Evolutionary conservation across 1,140 invertebrate genomes (phyloP), one percentile per base, ranked within the genome.

Genomic region (Calliopsis andreniformis): DNA sequence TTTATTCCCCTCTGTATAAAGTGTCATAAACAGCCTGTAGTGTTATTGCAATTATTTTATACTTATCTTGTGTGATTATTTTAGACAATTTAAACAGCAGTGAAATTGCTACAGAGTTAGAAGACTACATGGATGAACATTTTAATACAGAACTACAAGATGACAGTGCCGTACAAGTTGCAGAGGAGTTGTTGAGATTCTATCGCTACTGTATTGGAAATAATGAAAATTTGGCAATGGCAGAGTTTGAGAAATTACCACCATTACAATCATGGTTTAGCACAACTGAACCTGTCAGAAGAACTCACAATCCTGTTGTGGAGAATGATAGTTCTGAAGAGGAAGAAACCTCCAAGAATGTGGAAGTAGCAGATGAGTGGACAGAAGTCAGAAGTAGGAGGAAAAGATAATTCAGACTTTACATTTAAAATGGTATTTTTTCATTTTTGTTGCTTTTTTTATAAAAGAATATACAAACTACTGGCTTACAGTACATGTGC

Each of bases 81-180:
- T 69, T 47, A 91, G 90, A 89, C 16, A 62, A 78, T 39, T 39
- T 89, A 10, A 70, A 75, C 25, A 70, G 28, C 7, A 63, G 77
- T 7, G 86, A 91, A 28, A 32, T 91, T 43, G 86, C 87, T 2
- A 61, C 4, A 14, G 86, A 86, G 45, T 53, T 91, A 7, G 89
- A 91, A 55, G 81, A 87, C 53, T 90, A 88, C 18, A 88, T 91
- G 76, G 88, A 86, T 20, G 63, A 75, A 0, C 56, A 84, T 51
- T 90, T 90, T 39, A 84, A 86, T 8, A 89, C 88, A 8, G 84
- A 87, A 75, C 56, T 91, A 30, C 53, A 90, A 56, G 90, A 91
- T 62, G 66, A 80, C 3, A 91, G 90, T 82, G 70, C 84, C 23
- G 53, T 45, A 0, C 76, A 90, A 84, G 82, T 91, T 62, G 88